Evolutionary conservation across 2,113 vertebrate species (phyloP).

Genomic region (Pampusana beccarii): DNA sequence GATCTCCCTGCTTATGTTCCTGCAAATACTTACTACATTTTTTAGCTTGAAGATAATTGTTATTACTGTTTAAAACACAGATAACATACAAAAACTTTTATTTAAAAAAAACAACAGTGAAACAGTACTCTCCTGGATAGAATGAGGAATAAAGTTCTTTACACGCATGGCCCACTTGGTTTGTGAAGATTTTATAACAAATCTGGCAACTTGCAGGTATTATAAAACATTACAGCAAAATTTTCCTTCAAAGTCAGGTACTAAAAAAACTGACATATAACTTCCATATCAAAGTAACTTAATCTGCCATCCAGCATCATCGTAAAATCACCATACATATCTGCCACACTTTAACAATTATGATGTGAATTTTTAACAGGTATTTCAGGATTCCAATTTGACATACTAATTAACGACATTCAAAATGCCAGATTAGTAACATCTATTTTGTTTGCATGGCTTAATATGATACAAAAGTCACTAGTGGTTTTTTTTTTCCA

Average conservation of each 20-base stretch:
- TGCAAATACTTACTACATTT: not conserved
- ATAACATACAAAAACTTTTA: not conserved
- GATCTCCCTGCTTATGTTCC: not conserved
- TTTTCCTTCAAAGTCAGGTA: not conserved
- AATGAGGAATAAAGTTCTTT: not conserved
- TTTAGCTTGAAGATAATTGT: not conserved
- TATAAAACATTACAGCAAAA: not conserved
- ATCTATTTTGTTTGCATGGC: not conserved
- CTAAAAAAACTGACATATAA: not conserved
- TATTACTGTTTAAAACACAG: not conserved
- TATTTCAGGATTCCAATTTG: not conserved
- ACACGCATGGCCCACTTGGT: not conserved
- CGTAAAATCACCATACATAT: not conserved
- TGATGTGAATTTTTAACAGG: not conserved
- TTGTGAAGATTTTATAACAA: not conserved
- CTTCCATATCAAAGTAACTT: not conserved
- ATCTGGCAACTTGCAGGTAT: not conserved
- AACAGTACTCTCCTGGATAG: not conserved
- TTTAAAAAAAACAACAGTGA: not conserved
- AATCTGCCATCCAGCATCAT: not conserved
- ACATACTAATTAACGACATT: not conserved
- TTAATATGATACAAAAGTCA: slow-evolving; percentile 41
- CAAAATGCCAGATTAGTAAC: slow-evolving; percentile 29
- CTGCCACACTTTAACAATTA: not conserved
- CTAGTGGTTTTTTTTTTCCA: slow-evolving; percentile 24